A percentile compares a stretch with the other conserved stretches of the same genome.
Evolutionary conservation across 2,113 vertebrate genomes (phyloP).

Genomic region (Australoheros scitulus): DNA sequence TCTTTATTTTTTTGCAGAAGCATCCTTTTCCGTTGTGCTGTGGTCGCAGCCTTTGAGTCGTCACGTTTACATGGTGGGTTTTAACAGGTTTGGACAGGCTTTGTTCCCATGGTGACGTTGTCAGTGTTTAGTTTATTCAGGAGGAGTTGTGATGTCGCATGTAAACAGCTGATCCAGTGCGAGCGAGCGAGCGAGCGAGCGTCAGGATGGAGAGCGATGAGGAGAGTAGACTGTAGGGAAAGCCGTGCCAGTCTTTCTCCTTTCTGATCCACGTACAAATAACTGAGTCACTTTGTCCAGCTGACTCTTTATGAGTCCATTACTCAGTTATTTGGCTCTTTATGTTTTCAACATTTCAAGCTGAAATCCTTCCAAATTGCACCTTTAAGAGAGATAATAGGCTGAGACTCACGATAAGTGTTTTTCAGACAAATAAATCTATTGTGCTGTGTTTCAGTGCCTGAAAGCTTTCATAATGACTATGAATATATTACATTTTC

Average conservation of each 20-base stretch:
- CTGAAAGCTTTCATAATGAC: background rate
- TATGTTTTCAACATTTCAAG: background rate
- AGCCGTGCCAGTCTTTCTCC: background rate
- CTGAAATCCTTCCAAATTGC: background rate
- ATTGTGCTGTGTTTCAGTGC: background rate
- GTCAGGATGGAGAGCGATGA: background rate
- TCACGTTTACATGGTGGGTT: conserved; percentile 10
- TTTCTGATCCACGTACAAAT: background rate
- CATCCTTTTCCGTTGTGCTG: background rate
- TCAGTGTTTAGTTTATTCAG: conserved; percentile 15
- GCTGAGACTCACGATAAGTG: background rate
- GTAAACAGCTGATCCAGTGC: conserved; percentile 13
- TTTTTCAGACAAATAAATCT: background rate
- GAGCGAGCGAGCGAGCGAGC: background rate
- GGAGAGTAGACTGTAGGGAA: background rate
- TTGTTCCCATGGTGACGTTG: conserved; percentile 2
- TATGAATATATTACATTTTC: background rate
- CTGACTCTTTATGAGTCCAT: background rate
- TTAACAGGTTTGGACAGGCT: conserved; percentile 19
- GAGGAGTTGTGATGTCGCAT: conserved; percentile 18
- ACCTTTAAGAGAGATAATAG: background rate
- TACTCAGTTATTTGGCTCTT: background rate
- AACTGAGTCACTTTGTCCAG: background rate
- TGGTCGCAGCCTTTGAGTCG: background rate
- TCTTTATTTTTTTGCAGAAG: background rate